These are phyloP conservation scores for Conus ventricosus DNA, from an alignment of 1,140 invertebrate species.

Conservation along the genomic window DNA sequence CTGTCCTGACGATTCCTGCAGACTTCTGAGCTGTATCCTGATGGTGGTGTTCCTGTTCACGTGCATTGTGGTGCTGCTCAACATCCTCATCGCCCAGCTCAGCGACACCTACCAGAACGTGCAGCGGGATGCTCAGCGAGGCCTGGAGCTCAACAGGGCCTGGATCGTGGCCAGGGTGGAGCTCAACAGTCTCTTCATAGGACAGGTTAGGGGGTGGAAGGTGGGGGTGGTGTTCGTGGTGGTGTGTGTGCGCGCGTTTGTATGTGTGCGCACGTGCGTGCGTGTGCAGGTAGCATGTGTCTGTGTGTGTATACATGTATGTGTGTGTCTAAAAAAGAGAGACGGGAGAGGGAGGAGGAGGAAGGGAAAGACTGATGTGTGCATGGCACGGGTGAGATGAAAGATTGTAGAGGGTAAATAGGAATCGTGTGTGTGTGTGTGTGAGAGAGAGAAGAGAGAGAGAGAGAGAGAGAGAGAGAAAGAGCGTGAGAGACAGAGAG, in stretches of 20 bases:
- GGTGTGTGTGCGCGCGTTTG: too few relatives aligned
- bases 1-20: constrained; percentile 29
- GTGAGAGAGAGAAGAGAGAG: too few relatives aligned
- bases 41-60: constrained; percentile 66
- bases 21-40: constrained; percentile 60
- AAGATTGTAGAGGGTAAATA: too few relatives aligned
- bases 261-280: background rate
- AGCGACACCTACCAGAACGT: constrained; percentile 68
- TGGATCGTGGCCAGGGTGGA: constrained; percentile 67
- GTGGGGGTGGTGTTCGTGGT: too few relatives aligned
- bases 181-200: constrained; percentile 56
- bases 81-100: constrained; percentile 68
- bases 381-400: too few relatives aligned
- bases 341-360: background rate
- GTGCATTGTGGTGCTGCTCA: constrained; percentile 61
- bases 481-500: too few relatives aligned
- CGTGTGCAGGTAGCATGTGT: background rate
- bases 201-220: background rate
- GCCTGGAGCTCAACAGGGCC: constrained; percentile 65
- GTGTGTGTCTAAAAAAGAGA: too few relatives aligned
- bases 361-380: background rate
- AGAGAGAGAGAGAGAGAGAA: too few relatives aligned
- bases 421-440: background rate
- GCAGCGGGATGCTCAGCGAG: constrained; percentile 64
- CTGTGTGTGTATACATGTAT: background rate